Percentiles rank a stretch among this genome's conserved stretches.
Evolutionary conservation across 2,888 invertebrate species (phyloP).

Genomic region (Stenolophus ochropezus): DNA sequence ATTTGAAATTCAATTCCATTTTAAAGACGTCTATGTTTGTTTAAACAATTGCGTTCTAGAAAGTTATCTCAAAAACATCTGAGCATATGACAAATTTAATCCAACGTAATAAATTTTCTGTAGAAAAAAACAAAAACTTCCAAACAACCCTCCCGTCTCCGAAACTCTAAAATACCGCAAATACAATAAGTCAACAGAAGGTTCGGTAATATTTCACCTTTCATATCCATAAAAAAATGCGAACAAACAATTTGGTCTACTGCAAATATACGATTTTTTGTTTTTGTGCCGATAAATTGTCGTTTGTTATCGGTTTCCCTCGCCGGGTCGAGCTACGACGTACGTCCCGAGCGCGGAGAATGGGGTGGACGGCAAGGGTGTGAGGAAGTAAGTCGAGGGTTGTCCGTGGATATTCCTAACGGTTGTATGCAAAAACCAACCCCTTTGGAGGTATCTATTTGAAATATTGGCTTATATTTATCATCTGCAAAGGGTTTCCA

Average conservation of each 20-base stretch:
- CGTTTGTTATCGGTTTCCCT: constrained; percentile 66
- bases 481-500: constrained; percentile 66
- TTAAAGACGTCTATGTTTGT: not conserved
- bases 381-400: not conserved
- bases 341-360: constrained; percentile 3
- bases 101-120: constrained; percentile 49
- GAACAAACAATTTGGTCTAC: constrained; percentile 64
- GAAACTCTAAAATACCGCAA: constrained; percentile 59
- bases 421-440: constrained; percentile 65
- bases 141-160: constrained; percentile 34
- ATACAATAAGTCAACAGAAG: constrained; percentile 59
- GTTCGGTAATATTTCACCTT: constrained; percentile 51
- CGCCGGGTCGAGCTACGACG: constrained; percentile 17
- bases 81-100: constrained; percentile 52
- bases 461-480: constrained; percentile 69
- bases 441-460: constrained; percentile 67
- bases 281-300: constrained; percentile 68
- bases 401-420: constrained; percentile 43
- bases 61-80: constrained; percentile 39
- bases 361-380: not conserved
- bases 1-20: not conserved
- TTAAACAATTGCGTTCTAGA: constrained; percentile 35
- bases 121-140: constrained; percentile 49
- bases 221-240: constrained; percentile 44
- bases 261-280: constrained; percentile 68